Evolutionary conservation across 2,113 vertebrate species (phyloP).

Genomic region (Pygoscelis antarcticus): DNA sequence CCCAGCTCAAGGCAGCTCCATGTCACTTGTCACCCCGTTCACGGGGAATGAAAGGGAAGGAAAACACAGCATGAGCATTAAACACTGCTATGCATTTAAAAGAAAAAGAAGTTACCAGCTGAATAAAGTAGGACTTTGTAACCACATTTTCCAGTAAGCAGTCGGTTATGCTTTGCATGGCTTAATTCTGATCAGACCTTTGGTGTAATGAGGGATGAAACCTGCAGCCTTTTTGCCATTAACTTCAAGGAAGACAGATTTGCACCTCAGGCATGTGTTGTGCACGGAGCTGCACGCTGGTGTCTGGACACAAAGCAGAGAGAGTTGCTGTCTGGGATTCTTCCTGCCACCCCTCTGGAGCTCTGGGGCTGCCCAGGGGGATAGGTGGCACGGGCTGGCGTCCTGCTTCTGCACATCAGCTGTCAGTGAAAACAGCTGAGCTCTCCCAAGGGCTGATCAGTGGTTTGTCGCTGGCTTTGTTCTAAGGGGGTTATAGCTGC

Average conservation of each 20-base stretch:
- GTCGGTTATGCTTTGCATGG: not conserved
- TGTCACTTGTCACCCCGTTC: not conserved
- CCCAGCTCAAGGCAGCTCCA: accelerated
- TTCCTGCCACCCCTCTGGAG: no score
- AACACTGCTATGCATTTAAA: not conserved
- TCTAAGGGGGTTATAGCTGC: accelerated
- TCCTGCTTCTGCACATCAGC: not conserved
- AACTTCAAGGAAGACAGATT: not conserved
- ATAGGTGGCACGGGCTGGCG: accelerated
- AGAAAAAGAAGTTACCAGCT: not conserved
- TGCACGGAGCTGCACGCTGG: accelerated
- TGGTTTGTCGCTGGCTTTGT: not conserved
- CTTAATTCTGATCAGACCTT: not conserved
- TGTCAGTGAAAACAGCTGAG: accelerated
- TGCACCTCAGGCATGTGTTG: accelerated
- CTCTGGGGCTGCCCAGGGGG: not conserved
- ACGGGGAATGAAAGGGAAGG: not conserved
- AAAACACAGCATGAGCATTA: accelerated
- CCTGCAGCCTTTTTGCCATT: not conserved
- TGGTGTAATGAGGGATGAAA: not conserved
- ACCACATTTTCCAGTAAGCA: accelerated
- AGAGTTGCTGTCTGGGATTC: no score
- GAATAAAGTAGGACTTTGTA: not conserved
- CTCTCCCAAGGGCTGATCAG: not conserved
- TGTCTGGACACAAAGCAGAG: not conserved